These are phyloP conservation scores for Raphicerus campestris DNA, from an alignment of 2,113 vertebrate species.

Conservation along the genomic window DNA sequence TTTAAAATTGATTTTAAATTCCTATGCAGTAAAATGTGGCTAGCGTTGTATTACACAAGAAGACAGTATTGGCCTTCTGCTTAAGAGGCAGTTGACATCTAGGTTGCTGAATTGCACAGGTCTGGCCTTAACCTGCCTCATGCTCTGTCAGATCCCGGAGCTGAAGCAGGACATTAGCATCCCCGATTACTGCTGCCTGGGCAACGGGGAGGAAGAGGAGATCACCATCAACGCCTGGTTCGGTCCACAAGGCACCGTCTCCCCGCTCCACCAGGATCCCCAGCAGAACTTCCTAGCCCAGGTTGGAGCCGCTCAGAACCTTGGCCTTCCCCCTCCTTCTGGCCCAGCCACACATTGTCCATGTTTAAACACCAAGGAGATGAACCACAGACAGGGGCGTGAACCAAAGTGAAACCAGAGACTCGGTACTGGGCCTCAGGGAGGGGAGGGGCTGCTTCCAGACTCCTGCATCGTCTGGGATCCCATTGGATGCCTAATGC, in stretches of 20 bases:
- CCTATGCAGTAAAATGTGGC: not conserved
- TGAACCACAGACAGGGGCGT: too few relatives aligned
- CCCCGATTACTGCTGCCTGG: slow-evolving; percentile 96
- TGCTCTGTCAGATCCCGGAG: slow-evolving; percentile 88
- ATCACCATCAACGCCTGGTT: slow-evolving; percentile 98
- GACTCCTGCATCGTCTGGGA: too few relatives aligned
- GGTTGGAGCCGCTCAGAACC: slow-evolving; percentile 73
- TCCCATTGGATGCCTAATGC: fast-evolving
- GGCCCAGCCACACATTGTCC: fast-evolving
- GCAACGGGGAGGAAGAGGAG: slow-evolving; percentile 90
- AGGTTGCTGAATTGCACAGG: not conserved
- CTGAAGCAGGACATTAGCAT: slow-evolving; percentile 92
- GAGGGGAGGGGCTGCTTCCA: not conserved
- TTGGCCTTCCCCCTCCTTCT: not conserved
- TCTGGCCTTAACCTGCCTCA: not conserved
- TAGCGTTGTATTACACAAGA: fast-evolving
- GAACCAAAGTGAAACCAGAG: not conserved
- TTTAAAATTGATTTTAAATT: not conserved
- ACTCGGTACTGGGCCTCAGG: fast-evolving
- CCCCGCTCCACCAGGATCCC: slow-evolving; percentile 96
- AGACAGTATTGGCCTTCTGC: not conserved
- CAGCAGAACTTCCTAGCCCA: slow-evolving; percentile 96
- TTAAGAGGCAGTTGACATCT: not conserved
- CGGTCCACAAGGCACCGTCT: slow-evolving; percentile 91
- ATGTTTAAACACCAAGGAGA: too few relatives aligned